A percentile compares a stretch with the other conserved stretches of the same genome.
These are phyloP conservation scores for Meghimatium bilineatum DNA, from an alignment of 2,888 invertebrate genomes.

Conservation along the genomic window DNA sequence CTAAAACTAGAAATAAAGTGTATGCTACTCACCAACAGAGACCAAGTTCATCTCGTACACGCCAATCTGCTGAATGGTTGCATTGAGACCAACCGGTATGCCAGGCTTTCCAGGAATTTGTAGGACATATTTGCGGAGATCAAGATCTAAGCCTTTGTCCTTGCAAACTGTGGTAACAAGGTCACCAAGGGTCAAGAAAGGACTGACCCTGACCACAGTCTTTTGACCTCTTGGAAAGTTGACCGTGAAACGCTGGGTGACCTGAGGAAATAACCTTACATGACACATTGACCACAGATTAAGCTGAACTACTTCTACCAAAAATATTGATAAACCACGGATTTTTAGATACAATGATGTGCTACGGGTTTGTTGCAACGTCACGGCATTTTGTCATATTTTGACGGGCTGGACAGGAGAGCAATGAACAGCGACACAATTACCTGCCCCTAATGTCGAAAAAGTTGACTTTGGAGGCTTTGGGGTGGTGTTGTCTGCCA, in stretches of 20 bases:
- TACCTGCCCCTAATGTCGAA: no score
- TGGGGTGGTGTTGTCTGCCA: no score
- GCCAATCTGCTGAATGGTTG: conserved; percentile 60
- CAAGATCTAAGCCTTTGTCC: conserved; percentile 83
- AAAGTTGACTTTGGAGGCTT: no score
- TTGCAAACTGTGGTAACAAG: conserved; percentile 85
- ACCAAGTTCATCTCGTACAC: conserved; percentile 66
- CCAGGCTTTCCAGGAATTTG: conserved; percentile 84
- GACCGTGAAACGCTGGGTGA: conserved; percentile 80
- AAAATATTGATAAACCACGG: no score
- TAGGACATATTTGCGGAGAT: conserved; percentile 84
- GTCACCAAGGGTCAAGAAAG: conserved; percentile 83
- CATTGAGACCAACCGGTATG: conserved; percentile 55
- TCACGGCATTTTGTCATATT: no score
- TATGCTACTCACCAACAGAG: conserved; percentile 51
- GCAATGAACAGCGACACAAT: no score
- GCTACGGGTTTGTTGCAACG: no score
- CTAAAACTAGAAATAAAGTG: no score
- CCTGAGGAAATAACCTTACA: conserved; percentile 54
- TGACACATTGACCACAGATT: background rate
- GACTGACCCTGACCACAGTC: conserved; percentile 86
- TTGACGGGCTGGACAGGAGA: no score
- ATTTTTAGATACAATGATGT: no score
- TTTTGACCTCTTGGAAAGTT: conserved; percentile 88
- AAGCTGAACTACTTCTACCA: no score